phyloP scores from a whole-genome alignment of 2,113 vertebrate genomes.

The Ptyas mucosa region DNA sequence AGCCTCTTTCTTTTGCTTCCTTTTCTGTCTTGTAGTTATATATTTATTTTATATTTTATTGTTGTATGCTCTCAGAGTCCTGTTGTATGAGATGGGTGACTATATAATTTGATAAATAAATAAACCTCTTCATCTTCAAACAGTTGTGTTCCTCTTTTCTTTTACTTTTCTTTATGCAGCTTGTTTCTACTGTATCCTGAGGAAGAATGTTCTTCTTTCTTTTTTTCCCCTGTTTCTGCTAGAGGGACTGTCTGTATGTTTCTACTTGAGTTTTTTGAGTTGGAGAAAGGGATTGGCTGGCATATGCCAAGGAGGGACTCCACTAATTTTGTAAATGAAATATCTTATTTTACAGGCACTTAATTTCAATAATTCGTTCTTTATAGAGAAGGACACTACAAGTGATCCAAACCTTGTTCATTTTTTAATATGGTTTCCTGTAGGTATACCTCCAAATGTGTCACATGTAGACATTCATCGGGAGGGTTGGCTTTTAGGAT shows the following conservation, averaged over 20 bases:
- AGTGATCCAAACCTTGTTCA: background rate
- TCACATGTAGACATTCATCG: background rate
- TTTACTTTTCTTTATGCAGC: background rate
- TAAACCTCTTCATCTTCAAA: background rate
- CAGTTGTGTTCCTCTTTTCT: background rate
- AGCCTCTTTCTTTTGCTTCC: background rate
- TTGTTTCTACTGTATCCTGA: background rate
- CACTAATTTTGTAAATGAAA: background rate
- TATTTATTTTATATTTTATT: background rate
- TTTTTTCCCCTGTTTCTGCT: background rate
- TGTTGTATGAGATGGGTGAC: background rate
- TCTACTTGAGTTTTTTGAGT: background rate
- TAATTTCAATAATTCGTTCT: background rate
- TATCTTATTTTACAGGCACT: background rate
- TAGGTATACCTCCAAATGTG: background rate
- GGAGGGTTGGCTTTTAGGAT: background rate
- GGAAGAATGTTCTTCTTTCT: background rate
- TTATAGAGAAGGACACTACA: background rate
- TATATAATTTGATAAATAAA: background rate
- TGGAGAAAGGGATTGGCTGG: background rate
- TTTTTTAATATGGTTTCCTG: background rate
- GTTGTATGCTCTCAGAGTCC: background rate
- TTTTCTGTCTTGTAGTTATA: background rate
- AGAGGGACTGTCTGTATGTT: background rate
- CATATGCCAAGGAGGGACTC: background rate